Conservation (phyloP, 2,888 invertebrate species). For the Hydropsyche betteni region DNA sequence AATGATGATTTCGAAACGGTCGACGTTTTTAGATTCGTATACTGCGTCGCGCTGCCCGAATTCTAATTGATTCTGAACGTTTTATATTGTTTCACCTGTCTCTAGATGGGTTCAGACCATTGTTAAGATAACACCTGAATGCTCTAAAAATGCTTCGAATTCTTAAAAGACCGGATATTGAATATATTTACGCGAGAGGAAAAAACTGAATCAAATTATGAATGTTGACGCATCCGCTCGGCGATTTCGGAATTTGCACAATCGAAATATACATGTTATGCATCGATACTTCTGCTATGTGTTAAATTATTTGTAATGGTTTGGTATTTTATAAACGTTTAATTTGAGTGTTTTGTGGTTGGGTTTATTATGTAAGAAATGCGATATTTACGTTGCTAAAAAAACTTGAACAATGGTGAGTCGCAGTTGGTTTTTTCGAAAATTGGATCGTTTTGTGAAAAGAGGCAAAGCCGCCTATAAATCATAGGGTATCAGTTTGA, state of each 20-base stretch:
- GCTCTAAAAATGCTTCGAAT: slow-evolving; percentile 16
- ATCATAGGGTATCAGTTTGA: slow-evolving; percentile 12
- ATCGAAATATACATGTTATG: too few species aligned
- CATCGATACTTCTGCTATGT: neutral
- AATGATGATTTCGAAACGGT: too few species aligned
- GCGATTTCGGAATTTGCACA: neutral
- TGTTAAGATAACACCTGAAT: slow-evolving; percentile 30
- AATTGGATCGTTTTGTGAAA: neutral
- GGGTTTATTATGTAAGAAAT: neutral
- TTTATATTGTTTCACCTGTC: slow-evolving; percentile 22
- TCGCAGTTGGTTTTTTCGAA: slow-evolving; percentile 1
- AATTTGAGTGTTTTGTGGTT: slow-evolving; percentile 1
- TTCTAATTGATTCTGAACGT: too few species aligned
- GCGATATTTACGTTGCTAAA: slow-evolving; percentile 4
- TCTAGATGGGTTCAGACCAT: slow-evolving; percentile 15
- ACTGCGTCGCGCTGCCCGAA: too few species aligned
- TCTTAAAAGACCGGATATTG: slow-evolving; percentile 21
- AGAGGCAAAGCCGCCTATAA: slow-evolving; percentile 14
- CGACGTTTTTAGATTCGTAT: too few species aligned
- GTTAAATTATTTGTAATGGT: neutral
- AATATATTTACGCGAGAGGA: neutral
- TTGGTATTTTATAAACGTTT: neutral
- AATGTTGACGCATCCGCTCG: neutral
- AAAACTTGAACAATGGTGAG: slow-evolving; percentile 3
- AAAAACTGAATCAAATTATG: slow-evolving; percentile 7